Conservation (phyloP, 1,140 invertebrate genomes). For the Lucilia cuprina region DNA sequence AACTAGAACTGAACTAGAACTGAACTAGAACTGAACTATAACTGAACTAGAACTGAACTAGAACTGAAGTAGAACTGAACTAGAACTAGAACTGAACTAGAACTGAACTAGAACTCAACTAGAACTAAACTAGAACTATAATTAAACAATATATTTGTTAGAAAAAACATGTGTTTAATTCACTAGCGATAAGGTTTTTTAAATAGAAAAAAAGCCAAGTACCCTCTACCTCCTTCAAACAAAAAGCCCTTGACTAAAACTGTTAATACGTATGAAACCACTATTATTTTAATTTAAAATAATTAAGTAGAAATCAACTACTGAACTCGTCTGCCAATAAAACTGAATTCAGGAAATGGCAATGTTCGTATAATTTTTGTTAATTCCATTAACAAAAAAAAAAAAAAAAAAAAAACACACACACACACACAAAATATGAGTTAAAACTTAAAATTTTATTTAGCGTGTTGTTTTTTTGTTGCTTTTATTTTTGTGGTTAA, state of each 20-base stretch:
- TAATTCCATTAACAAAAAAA: neutral
- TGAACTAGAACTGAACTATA: too few species aligned
- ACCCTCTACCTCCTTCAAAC: neutral
- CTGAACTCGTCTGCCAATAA: neutral
- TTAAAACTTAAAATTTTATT: neutral
- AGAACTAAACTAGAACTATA: too few species aligned
- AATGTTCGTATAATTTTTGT: neutral
- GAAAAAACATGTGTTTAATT: too few species aligned
- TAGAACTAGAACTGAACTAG: too few species aligned
- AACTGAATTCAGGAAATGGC: neutral
- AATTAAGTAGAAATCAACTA: neutral
- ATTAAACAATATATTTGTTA: too few species aligned
- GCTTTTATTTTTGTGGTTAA: neutral
- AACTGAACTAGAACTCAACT: too few species aligned
- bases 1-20: too few species aligned
- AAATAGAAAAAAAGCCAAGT: neutral
- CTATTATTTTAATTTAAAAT: neutral
- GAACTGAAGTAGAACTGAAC: too few species aligned
- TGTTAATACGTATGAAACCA: neutral
- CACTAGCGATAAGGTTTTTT: too few species aligned
- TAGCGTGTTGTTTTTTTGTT: neutral
- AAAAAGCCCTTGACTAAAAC: neutral
- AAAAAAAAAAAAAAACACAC: neutral
- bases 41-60: too few species aligned
- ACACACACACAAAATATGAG: neutral